Evolutionary conservation across 2,888 invertebrate species (phyloP), one percentile per base, ranked within the genome.

Genomic region (Diarsia brunnea): DNA sequence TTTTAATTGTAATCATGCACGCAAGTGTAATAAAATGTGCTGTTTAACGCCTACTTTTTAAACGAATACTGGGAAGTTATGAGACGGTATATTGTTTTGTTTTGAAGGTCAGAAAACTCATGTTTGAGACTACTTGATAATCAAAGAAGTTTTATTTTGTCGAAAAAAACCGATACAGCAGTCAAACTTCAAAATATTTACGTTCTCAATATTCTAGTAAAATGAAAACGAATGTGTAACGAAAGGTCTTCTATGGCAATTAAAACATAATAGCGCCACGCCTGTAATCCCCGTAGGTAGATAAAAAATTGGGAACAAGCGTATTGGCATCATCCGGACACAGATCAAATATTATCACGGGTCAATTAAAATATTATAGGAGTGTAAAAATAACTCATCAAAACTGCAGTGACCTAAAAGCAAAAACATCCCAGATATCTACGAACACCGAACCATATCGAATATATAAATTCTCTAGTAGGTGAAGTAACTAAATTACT

Each of bases 1-100:
- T 79, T 85, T 72, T 69, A 80, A 86, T 74, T 66, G 58, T 78
- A 65, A 78, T 65, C 51, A 66, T 24, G 68, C 86, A 88, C 86
- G 86, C 88, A 16, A 81, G 16, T 63, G 65, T 77, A 78, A 82
- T 85, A 70, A 83, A 85, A 66, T 19, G 14, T 19, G 3, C 21
- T 70, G 43, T 79, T 71, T 74, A 69, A 79, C 83, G 79, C 79
- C 74, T 75, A 77, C 66, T 64, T 77, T 76, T 69, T 31, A 53
- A 69, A 14, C 0, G 10, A 67, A 53, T 24, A 73, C 43, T n/a
- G 16, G 0, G 8, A 21, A 49, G 11, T 75, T 64, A 27, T 63
- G 49, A 65, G n/a, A 51, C 5, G 11, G 38, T 49, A 31, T n/a
- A 61, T 81, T 58, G 47, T 71, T 69, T 65, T 31, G 27, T 21